Conservation (phyloP, 2,888 invertebrate species). For the Scaptodrosophila latifasciaeformis region DNA sequence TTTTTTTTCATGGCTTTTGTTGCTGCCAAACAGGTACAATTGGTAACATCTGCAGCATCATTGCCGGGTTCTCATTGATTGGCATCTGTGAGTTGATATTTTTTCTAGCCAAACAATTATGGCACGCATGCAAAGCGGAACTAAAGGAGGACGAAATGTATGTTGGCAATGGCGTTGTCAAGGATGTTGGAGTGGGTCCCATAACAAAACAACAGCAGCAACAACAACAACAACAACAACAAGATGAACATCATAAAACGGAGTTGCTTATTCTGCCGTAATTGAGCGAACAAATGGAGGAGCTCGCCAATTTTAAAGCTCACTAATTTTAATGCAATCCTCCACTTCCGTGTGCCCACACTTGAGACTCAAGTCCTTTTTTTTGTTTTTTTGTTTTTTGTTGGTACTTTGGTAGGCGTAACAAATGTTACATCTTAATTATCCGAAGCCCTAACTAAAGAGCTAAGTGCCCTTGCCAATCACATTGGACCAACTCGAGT, state of each 20-base stretch:
- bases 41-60: constrained; percentile 80
- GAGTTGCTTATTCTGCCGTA: constrained; percentile 66
- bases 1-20: constrained; percentile 44
- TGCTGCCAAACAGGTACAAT: constrained; percentile 77
- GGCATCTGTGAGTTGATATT: constrained; percentile 79
- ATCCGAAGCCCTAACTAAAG: background rate
- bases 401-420: background rate
- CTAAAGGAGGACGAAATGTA: constrained; percentile 29
- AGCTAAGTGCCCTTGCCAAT: background rate
- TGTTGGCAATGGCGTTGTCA: background rate
- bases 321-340: constrained; percentile 39
- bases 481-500: constrained; percentile 44
- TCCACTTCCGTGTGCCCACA: background rate
- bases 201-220: constrained; percentile 27
- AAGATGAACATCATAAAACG: constrained; percentile 26
- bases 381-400: no score
- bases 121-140: constrained; percentile 52
- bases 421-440: constrained; percentile 4
- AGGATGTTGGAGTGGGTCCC: no score
- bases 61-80: constrained; percentile 80
- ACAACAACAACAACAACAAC: constrained; percentile 1
- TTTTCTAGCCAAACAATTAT: constrained; percentile 77
- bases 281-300: constrained; percentile 36
- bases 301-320: constrained; percentile 57
- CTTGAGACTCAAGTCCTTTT: background rate